Percentiles rank a stretch among this genome's conserved stretches.
These are phyloP conservation scores for Rhopalosiphum padi DNA, from an alignment of 1,140 invertebrate genomes.

Conservation along the genomic window DNA sequence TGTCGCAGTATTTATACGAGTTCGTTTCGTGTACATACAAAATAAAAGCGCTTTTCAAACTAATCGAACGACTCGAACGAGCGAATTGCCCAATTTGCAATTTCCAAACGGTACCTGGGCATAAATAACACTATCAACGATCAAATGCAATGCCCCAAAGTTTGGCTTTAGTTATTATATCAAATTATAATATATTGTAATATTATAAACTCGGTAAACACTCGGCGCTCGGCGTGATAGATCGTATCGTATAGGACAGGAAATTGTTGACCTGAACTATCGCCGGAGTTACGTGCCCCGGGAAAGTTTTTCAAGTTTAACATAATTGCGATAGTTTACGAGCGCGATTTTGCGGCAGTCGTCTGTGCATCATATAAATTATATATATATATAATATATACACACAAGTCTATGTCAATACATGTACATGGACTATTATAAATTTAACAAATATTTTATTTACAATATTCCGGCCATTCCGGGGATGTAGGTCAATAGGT, in stretches of 20 bases:
- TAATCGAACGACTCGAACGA: neutral
- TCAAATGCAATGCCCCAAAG: neutral
- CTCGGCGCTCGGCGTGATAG: neutral
- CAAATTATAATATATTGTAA: neutral
- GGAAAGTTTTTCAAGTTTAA: conserved; percentile 9
- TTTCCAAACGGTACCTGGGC: neutral
- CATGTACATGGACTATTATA: neutral
- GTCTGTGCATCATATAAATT: neutral
- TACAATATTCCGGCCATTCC: neutral
- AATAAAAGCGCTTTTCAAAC: neutral
- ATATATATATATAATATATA: neutral
- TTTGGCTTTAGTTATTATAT: neutral
- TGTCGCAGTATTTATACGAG: neutral
- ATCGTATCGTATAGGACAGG: neutral
- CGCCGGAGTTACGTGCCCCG: neutral
- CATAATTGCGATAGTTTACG: conserved; percentile 10
- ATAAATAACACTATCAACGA: neutral
- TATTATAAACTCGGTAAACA: neutral
- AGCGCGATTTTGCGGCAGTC: neutral
- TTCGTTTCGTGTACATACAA: neutral
- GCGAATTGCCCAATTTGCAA: neutral
- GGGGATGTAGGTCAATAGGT: neutral
- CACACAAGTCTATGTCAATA: neutral
- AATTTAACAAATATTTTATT: neutral
- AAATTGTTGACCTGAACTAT: neutral